Evolutionary conservation across 1,140 invertebrate species (phyloP), one percentile per base, ranked within the genome.

Genomic region (Tyrophagus putrescentiae): DNA sequence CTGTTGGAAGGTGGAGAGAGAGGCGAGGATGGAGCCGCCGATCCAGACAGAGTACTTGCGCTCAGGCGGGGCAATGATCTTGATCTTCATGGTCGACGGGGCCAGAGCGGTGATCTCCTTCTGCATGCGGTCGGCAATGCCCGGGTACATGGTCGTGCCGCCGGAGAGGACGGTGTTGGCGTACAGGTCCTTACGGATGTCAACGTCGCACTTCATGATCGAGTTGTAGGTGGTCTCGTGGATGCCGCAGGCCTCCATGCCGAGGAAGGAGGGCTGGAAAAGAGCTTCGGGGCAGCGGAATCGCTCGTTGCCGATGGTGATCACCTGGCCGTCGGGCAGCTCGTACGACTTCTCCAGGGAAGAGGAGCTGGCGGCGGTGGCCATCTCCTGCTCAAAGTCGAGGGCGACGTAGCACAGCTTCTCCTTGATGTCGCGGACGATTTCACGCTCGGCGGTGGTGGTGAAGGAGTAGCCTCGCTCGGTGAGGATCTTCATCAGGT

Each of bases 361-460:
- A 16, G 72, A 74, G 28, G 71, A 71, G 25, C 70, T 64, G 7
- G 87, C 85, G 62, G 87, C 86, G 60, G 86, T 89, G 68, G 83
- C 84, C 87, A 92, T 92, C 77, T 93, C 88, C 75, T 90, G 86
- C 75, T 93, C 88, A 71, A 90, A 92, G 76, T 92, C 87, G 23
- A 91, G 76, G 54, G 62, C 60, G 28, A 65, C 56, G 31, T 67
- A 67, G 59, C 64, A 64, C 13, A 67, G 45, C 54, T 67, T 67
- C 45, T 67, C 65, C 54, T 67, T 77, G 66, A 78, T 77, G 65
- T 78, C 76, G 64, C 76, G 67, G n/a, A 77, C 76, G 57, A 78
- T 78, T 66, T 90, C 86, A 69, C 84, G 77, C 75, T 91, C 87
- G 64, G 85, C 86, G 62, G 77, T 76, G 60, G 75, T 76, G 60